These are phyloP conservation scores for Silurus lanzhouensis DNA, from an alignment of 2,797 vertebrate genomes.

Conservation along the genomic window DNA sequence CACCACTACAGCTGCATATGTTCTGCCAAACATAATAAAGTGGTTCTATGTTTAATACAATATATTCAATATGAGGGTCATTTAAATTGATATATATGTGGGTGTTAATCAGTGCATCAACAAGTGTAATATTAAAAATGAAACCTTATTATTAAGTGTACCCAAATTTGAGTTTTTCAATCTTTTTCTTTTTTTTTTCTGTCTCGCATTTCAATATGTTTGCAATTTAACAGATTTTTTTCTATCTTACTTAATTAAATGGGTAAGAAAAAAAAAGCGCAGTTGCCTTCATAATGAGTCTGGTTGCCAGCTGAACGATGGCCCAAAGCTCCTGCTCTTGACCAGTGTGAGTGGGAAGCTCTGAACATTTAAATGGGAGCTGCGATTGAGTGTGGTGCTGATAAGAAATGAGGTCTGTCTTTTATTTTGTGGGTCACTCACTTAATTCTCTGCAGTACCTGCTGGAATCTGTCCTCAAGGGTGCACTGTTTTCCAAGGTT, in stretches of 20 bases:
- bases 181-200: too few species aligned
- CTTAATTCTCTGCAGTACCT: conserved; percentile 38
- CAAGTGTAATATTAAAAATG: too few species aligned
- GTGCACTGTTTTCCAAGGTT: conserved; percentile 34
- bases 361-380: conserved; percentile 35
- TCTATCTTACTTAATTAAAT: neutral
- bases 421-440: conserved; percentile 50
- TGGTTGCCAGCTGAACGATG: conserved; percentile 30
- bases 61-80: too few species aligned
- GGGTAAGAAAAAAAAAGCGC: neutral
- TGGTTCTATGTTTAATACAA: too few species aligned
- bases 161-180: too few species aligned
- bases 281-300: conserved; percentile 31
- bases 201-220: neutral
- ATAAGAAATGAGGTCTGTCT: conserved; percentile 54
- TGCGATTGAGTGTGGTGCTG: conserved; percentile 35
- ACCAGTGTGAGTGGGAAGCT: conserved; percentile 27
- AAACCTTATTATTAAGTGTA: too few species aligned
- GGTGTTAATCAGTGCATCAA: too few species aligned
- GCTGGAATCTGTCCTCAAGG: conserved; percentile 28
- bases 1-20: too few species aligned
- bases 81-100: too few species aligned
- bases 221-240: neutral
- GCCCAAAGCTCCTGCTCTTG: conserved; percentile 34
- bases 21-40: too few species aligned